Evolutionary conservation across 2,113 vertebrate species (phyloP).

Genomic region (Morone saxatilis): DNA sequence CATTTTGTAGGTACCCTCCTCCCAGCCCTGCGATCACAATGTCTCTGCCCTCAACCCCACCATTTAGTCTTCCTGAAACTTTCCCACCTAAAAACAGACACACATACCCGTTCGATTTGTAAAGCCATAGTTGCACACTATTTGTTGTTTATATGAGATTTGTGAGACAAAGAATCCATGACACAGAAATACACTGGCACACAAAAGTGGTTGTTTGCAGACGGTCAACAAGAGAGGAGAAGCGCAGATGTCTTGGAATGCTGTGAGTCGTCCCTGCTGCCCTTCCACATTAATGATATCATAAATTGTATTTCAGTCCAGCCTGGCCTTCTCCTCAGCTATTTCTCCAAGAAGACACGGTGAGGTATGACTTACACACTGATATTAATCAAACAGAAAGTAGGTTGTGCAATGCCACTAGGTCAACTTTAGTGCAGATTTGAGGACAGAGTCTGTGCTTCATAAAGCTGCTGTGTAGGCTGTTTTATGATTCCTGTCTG

Average conservation of each 20-base stretch:
- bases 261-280: slow-evolving; percentile 34
- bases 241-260: slow-evolving; percentile 58
- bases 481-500: slow-evolving; percentile 28
- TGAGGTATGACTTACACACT: slow-evolving; percentile 10
- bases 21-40: slow-evolving; percentile 24
- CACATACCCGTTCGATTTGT: slow-evolving; percentile 20
- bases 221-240: slow-evolving; percentile 38
- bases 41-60: slow-evolving; percentile 2
- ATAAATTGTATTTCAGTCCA: slow-evolving; percentile 54
- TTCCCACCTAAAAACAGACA: slow-evolving; percentile 1
- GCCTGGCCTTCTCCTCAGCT: slow-evolving; percentile 35
- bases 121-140: slow-evolving; percentile 10
- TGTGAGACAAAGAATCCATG: background rate
- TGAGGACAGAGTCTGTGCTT: slow-evolving; percentile 40
- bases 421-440: background rate
- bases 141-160: background rate
- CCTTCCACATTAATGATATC: slow-evolving; percentile 54
- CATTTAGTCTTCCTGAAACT: background rate
- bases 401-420: slow-evolving; percentile 7
- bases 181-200: background rate
- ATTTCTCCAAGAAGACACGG: background rate
- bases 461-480: slow-evolving; percentile 3
- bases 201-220: slow-evolving; percentile 20
- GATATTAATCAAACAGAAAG: slow-evolving; percentile 48
- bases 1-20: slow-evolving; percentile 15